phyloP scores from a whole-genome alignment of 1,140 invertebrate genomes.

The Cheumatopsyche charites region DNA sequence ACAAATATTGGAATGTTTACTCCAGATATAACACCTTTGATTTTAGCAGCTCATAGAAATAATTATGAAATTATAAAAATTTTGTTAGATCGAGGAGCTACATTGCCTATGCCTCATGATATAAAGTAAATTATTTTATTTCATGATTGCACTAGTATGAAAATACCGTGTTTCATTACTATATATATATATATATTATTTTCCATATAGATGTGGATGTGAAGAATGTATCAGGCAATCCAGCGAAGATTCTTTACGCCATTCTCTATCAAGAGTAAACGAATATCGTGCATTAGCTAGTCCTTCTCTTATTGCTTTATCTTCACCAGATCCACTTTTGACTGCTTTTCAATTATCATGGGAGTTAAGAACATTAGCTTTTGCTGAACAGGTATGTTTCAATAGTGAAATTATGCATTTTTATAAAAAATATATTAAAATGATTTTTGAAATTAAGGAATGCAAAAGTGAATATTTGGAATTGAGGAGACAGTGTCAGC shows the following conservation, averaged over 20 bases:
- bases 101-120: slow-evolving; percentile 85
- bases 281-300: slow-evolving; percentile 91
- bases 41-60: slow-evolving; percentile 89
- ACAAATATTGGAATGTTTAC: slow-evolving; percentile 83
- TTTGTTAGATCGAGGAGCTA: slow-evolving; percentile 84
- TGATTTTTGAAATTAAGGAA: too few species aligned
- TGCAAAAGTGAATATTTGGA: slow-evolving; percentile 80
- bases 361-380: slow-evolving; percentile 78
- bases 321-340: slow-evolving; percentile 82
- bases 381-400: slow-evolving; percentile 70
- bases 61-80: slow-evolving; percentile 96
- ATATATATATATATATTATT: not conserved
- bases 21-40: slow-evolving; percentile 89
- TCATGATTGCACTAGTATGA: not conserved
- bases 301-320: slow-evolving; percentile 86
- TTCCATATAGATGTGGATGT: slow-evolving; percentile 72
- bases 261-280: slow-evolving; percentile 89
- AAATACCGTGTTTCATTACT: too few species aligned
- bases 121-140: slow-evolving; percentile 64
- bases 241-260: slow-evolving; percentile 77
- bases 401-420: not conserved
- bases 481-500: slow-evolving; percentile 82
- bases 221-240: slow-evolving; percentile 76
- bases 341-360: slow-evolving; percentile 81
- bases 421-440: not conserved